Conservation (phyloP, 2,113 vertebrate genomes). For the Ibidorhyncha struthersii region DNA sequence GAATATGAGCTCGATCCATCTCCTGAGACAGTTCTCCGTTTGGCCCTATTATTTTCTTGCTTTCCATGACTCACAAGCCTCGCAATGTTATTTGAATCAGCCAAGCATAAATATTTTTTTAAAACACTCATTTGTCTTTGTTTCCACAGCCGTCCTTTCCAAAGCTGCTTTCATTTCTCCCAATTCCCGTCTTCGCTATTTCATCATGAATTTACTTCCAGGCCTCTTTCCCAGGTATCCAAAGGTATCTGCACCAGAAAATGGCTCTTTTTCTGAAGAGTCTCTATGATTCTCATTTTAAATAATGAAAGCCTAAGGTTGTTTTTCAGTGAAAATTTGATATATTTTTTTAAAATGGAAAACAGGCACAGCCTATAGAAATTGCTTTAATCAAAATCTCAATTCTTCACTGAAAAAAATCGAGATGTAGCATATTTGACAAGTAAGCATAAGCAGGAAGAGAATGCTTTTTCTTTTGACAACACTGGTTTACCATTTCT, state of each 20-base stretch:
- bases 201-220: not conserved
- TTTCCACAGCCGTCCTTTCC: not conserved
- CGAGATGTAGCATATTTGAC: not conserved
- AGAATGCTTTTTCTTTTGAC: not conserved
- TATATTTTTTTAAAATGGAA: not conserved
- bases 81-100: not conserved
- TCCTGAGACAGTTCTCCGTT: not conserved
- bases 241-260: not conserved
- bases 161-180: not conserved
- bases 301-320: not conserved
- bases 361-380: not conserved
- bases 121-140: slow-evolving; percentile 8
- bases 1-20: not conserved
- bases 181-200: not conserved
- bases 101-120: not conserved
- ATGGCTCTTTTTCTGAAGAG: not conserved
- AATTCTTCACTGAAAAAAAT: not conserved
- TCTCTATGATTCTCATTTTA: not conserved
- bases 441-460: not conserved
- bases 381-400: not conserved
- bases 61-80: not conserved
- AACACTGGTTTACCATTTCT: not conserved
- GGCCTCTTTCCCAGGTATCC: not conserved
- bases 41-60: not conserved
- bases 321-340: not conserved